Evolutionary conservation across 2,797 vertebrate genomes (phyloP), one percentile per base, ranked within the genome.

Genomic region (Semaprochilodus insignis): DNA sequence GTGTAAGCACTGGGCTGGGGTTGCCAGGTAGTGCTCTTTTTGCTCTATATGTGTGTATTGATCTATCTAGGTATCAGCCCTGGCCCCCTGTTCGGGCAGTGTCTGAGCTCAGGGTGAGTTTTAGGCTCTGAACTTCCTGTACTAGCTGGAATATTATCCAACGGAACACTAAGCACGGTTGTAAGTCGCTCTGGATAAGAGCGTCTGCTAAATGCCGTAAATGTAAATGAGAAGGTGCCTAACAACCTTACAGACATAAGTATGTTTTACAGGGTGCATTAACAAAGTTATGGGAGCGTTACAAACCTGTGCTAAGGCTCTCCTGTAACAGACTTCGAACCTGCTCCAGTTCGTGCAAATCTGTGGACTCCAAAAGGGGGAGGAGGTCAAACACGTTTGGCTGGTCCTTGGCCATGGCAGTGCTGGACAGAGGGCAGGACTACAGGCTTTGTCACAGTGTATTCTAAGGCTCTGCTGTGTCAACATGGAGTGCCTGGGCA

Each of bases 281-380:
- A 77, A 21, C 25, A 48, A 54, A 19, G 21, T 59, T 52, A 23
- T 11, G 34, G 16, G 31, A 69, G 36, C 84, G 3, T 70, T 77
- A 23, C 84, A 2, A 85, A 97, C 97, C 98, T 92, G 96, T 90
- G 80, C 80, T 94, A 87, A 99, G 96, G 91, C 95, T 96, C 88
- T 98, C 96, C 83, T 95, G 96, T 81, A 99, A 91, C 0, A 91
- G 88, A 27, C 92, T 89, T 87, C 94, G 96, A 83, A 97, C 94
- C 1, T 95, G 96, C 84, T 98, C 97, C 83, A 94, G 95, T 90
- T 96, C 94, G 77, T 95, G 92, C 90, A 99, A 94, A 88, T 96
- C 87, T 5, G 96, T 92, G 85, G 97, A 97, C 90, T 98, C 97
- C 91, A 99, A 93, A 93, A 96, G 95, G 85, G 94, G 93, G 83